phyloP scores from a whole-genome alignment of 2,113 vertebrate genomes.

The Panthera uncia region DNA sequence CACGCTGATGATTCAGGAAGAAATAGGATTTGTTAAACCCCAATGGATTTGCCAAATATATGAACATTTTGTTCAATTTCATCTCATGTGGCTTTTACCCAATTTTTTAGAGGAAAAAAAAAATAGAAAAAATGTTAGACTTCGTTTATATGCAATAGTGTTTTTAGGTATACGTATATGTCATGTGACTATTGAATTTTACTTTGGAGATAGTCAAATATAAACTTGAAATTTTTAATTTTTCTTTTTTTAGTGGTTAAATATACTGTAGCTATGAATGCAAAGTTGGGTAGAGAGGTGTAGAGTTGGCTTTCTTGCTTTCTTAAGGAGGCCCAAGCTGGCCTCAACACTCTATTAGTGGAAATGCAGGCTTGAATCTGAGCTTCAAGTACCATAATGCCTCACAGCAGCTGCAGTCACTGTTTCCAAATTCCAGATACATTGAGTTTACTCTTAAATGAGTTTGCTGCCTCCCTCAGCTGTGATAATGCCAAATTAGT shows the following conservation, averaged over 20 bases:
- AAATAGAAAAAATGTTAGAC: neutral
- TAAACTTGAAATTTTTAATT: neutral
- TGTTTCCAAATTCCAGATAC: neutral
- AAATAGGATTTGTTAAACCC: neutral
- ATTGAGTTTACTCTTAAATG: neutral
- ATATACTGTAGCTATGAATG: neutral
- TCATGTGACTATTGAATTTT: neutral
- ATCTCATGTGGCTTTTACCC: neutral
- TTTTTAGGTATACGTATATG: neutral
- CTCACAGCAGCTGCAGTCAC: neutral
- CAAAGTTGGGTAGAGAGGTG: neutral
- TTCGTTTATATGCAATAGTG: neutral
- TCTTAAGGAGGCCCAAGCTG: neutral
- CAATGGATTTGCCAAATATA: neutral
- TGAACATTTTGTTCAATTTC: neutral
- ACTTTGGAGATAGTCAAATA: neutral
- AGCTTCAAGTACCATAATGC: neutral
- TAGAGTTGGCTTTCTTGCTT: neutral
- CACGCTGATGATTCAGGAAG: neutral
- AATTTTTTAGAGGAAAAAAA: neutral
- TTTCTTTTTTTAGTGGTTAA: neutral
- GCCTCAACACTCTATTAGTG: neutral
- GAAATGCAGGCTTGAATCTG: neutral
- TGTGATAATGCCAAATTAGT: neutral
- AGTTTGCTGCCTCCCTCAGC: neutral